These are phyloP conservation scores for Oithona nana DNA, from an alignment of 2,888 invertebrate species.

Conservation along the genomic window DNA sequence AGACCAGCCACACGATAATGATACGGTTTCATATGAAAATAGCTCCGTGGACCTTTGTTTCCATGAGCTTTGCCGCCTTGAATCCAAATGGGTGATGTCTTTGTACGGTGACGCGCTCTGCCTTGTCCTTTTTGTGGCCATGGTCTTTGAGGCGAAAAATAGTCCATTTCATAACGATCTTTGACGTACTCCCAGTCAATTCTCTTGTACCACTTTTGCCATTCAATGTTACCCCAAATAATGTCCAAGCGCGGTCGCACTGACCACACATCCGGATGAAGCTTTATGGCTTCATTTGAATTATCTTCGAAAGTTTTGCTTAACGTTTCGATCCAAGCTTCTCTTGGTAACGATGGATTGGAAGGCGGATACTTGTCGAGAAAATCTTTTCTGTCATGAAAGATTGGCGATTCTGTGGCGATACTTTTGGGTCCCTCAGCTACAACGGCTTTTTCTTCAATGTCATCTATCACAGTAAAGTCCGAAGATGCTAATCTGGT, in stretches of 20 bases:
- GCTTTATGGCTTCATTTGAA: constrained; percentile 39
- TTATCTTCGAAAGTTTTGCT: background rate
- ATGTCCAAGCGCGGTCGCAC: constrained; percentile 64
- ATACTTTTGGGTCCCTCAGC: background rate
- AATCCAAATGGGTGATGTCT: constrained; percentile 47
- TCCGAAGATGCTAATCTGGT: background rate
- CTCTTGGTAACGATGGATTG: background rate
- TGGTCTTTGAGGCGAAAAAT: constrained; percentile 68
- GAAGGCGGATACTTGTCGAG: background rate
- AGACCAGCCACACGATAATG: constrained; percentile 55
- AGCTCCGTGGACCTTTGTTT: constrained; percentile 68
- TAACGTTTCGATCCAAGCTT: background rate
- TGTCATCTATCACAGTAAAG: background rate
- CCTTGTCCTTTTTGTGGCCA: constrained; percentile 94
- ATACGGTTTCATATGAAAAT: constrained; percentile 84
- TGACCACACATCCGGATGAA: constrained; percentile 77
- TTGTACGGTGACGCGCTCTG: constrained; percentile 73
- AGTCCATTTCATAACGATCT: constrained; percentile 61
- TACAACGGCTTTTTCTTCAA: background rate
- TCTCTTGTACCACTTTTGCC: constrained; percentile 63
- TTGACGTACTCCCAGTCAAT: constrained; percentile 60
- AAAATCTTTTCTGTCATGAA: background rate
- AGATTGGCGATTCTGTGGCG: constrained; percentile 23
- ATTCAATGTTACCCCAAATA: constrained; percentile 60
- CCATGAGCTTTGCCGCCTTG: constrained; percentile 74